Base-by-base conservation (phyloP, 2,797 vertebrate genomes). In the Schizothorax lantsangensis region DNA sequence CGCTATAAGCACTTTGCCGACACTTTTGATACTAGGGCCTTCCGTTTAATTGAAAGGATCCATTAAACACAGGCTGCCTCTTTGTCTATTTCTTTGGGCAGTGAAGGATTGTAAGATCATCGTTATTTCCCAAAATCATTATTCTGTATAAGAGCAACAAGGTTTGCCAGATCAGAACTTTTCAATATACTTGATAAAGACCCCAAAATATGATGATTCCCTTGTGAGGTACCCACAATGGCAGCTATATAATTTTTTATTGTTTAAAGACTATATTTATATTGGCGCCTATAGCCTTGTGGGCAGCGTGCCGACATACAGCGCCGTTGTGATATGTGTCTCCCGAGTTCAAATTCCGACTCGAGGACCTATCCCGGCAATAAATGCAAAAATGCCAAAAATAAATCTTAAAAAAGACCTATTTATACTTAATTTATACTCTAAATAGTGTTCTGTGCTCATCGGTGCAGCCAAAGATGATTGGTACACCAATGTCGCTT, bases 31-130 rank as follows among this genome's bases (percentile, higher is more conserved):
- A 94, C 89, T 82, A 80, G 91, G 91, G 91, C 92, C 93, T 90
- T 94, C 91, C 91, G 92, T 94, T 92, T 93, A 93, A 95, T 94
- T 94, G 92, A 93, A 91, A 91, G 92, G 91, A 92, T 90, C 90
- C 92, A 90, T 94, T 95, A 92, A 95, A 93, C 90, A 87, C 69
- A 88, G 84, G 86, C 90, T 91, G 78, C 91, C 91, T 93, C 92
- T 94, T 91, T 91, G 90, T 93, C 49, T 49, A 75, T 93, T 93
- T 88, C 79, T 66, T 59, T 15, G 45, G 85, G 88, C 89, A 84
- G 45, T 66, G 83, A 88, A 86, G 43, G 59, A 83, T 78, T 78
- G 73, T 15, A 75, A 15, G 85, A 83, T 66, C 64, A 66, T 66
- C 26, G 3, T 66, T 33, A 66, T 68, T 68, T 68, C 3, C 69